These are phyloP conservation scores for Cyphomyrus discorhynchus DNA, from an alignment of 2,113 vertebrate genomes.

Conservation along the genomic window DNA sequence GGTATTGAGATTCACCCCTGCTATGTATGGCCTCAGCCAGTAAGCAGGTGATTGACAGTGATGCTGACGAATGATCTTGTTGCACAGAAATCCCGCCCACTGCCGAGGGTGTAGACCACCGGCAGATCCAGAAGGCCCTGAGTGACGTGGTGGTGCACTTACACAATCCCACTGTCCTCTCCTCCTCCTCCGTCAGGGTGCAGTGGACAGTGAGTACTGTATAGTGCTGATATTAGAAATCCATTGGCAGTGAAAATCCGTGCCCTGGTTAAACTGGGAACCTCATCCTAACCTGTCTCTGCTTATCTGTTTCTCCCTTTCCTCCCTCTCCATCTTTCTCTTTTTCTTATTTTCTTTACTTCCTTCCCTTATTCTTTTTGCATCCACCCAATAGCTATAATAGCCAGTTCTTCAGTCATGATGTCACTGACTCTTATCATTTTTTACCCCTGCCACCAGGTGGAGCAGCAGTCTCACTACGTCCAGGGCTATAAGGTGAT, in stretches of 20 bases:
- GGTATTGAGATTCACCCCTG: not conserved
- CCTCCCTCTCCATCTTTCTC: not conserved
- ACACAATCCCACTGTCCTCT: conserved; percentile 92
- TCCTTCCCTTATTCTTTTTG: not conserved
- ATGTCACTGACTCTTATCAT: not conserved
- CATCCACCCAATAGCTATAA: not conserved
- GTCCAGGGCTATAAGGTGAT: conserved; percentile 87
- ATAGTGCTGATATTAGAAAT: not conserved
- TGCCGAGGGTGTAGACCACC: conserved; percentile 92
- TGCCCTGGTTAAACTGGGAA: not conserved
- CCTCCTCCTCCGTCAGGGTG: conserved; percentile 91
- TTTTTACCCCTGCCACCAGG: conserved; percentile 50
- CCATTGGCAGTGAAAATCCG: not conserved
- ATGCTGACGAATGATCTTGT: not conserved
- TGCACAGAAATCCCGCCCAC: conserved; percentile 86
- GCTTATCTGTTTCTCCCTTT: not conserved
- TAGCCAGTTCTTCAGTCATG: not conserved
- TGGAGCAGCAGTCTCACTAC: conserved; percentile 85
- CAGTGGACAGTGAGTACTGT: conserved; percentile 89
- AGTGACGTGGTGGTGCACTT: conserved; percentile 89
- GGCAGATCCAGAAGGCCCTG: conserved; percentile 89
- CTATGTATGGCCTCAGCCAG: not conserved
- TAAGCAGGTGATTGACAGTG: not conserved
- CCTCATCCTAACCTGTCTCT: not conserved
- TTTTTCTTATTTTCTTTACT: too few species aligned